A percentile compares a stretch with the other conserved stretches of the same genome.
Evolutionary conservation across 2,113 vertebrate species (phyloP).

Genomic region (Ochotona curzoniae): DNA sequence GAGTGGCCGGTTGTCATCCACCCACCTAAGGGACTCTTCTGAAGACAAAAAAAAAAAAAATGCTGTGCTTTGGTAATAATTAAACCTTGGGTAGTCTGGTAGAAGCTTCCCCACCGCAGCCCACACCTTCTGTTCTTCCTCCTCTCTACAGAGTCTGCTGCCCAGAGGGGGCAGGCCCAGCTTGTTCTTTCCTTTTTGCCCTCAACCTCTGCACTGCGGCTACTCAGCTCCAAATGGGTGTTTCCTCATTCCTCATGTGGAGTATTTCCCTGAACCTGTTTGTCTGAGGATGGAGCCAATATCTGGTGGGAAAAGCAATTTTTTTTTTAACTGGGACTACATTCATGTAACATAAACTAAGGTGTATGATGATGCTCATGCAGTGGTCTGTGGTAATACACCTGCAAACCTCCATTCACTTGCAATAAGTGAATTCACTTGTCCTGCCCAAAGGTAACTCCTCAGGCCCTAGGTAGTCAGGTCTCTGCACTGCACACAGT

Average conservation of each 20-base stretch:
- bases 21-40: neutral
- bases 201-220: neutral
- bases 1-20: neutral
- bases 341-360: neutral
- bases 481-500: neutral
- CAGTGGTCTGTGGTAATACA: neutral
- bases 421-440: neutral
- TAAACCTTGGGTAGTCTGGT: neutral
- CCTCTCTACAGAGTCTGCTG: fast-evolving
- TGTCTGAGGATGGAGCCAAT: neutral
- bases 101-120: no score
- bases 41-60: constrained; percentile 26
- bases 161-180: neutral
- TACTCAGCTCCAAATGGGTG: neutral
- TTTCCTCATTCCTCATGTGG: neutral
- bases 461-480: neutral
- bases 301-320: neutral
- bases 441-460: neutral
- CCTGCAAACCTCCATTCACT: neutral
- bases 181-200: fast-evolving
- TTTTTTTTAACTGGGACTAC: neutral
- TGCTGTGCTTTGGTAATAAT: neutral
- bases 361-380: neutral
- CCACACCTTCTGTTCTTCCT: neutral
- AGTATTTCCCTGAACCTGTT: constrained; percentile 9